A percentile compares a stretch with the other conserved stretches of the same genome.
phyloP scores from a whole-genome alignment of 2,888 invertebrate genomes.

The Lithophane ornitopus region DNA sequence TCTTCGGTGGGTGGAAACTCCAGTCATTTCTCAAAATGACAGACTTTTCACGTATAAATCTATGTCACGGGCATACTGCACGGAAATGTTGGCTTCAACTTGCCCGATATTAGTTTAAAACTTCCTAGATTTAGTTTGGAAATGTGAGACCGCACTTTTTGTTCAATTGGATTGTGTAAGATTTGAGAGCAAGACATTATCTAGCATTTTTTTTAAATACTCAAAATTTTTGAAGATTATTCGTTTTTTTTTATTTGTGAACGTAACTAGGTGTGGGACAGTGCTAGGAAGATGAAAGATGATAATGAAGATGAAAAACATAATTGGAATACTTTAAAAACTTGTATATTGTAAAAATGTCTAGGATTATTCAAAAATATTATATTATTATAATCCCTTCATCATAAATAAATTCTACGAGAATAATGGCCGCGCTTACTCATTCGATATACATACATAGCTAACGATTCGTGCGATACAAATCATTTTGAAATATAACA shows the following conservation, averaged over 20 bases:
- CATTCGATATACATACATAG: conserved; percentile 44
- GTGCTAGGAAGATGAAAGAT: background rate
- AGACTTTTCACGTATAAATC: conserved; percentile 79
- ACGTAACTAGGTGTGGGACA: background rate
- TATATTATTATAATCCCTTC: conserved; percentile 5
- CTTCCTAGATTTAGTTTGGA: conserved; percentile 60
- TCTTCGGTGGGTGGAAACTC: conserved; percentile 76
- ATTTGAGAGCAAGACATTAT: conserved; percentile 26
- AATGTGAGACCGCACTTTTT: conserved; percentile 59
- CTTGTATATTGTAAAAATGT: background rate
- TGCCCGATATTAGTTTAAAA: conserved; percentile 66
- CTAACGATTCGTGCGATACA: conserved; percentile 62
- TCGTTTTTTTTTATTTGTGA: background rate
- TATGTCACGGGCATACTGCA: conserved; percentile 74
- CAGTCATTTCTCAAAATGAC: conserved; percentile 83
- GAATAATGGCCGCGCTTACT: conserved; percentile 40
- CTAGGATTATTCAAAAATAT: background rate
- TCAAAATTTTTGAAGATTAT: background rate
- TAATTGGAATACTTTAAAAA: background rate
- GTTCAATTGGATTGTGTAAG: conserved; percentile 44
- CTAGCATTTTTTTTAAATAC: conserved; percentile 2
- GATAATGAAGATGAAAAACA: background rate
- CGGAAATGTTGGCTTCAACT: conserved; percentile 59
- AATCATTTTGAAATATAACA: conserved; percentile 65
- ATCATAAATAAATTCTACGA: conserved; percentile 34